These are phyloP conservation scores for Enteromius viviparus DNA, from an alignment of 2,797 vertebrate genomes.

Conservation along the genomic window DNA sequence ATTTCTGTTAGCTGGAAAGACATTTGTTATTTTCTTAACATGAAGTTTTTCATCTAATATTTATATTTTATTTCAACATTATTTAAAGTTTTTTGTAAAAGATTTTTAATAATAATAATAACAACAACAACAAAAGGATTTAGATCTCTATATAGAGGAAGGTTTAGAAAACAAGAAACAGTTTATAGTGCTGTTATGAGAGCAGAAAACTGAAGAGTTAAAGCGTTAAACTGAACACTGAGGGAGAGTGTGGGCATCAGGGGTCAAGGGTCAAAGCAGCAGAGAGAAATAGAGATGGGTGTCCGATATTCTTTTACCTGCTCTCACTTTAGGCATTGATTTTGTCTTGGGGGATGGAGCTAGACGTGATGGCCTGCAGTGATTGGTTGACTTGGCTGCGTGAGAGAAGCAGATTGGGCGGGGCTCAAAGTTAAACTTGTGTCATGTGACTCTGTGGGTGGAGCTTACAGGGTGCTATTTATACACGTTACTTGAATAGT, in stretches of 20 bases:
- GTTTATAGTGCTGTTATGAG: neutral
- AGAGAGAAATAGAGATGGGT: neutral
- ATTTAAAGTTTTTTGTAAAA: neutral
- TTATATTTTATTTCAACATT: neutral
- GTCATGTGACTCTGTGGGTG: conserved; percentile 54
- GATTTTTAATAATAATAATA: neutral
- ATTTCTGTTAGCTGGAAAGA: neutral
- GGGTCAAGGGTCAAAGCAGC: neutral
- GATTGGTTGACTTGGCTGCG: conserved; percentile 80
- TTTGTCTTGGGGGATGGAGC: conserved; percentile 77
- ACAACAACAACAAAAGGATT: neutral
- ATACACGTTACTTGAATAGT: neutral
- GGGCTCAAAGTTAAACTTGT: conserved; percentile 65
- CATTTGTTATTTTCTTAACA: neutral
- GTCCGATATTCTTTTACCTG: conserved; percentile 72
- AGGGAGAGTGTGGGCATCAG: neutral
- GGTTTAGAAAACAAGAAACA: neutral
- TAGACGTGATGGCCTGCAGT: conserved; percentile 73
- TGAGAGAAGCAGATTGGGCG: conserved; percentile 75
- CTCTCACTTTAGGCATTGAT: conserved; percentile 81
- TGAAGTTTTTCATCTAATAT: neutral
- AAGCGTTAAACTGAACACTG: neutral
- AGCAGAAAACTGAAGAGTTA: neutral
- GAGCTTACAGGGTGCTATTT: neutral
- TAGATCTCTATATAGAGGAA: neutral